A percentile compares a stretch with the other conserved stretches of the same genome.
These are phyloP conservation scores for Acanthiza pusilla DNA, from an alignment of 2,797 vertebrate species.

Conservation along the genomic window DNA sequence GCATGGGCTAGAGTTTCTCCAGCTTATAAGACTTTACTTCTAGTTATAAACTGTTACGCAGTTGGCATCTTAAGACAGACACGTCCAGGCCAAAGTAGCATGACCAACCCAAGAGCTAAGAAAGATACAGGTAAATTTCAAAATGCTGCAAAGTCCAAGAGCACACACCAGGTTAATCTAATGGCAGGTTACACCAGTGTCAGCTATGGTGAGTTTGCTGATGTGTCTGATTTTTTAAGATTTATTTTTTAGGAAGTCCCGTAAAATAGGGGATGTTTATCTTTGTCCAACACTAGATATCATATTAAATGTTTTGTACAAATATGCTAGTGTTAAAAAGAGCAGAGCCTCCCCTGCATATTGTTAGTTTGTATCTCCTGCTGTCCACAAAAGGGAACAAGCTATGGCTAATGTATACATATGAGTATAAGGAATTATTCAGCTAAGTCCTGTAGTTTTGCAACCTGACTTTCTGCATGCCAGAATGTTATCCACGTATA, in stretches of 20 bases:
- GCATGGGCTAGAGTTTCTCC: background rate
- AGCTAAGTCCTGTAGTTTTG: background rate
- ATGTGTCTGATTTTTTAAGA: background rate
- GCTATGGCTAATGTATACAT: background rate
- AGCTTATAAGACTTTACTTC: background rate
- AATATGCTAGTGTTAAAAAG: background rate
- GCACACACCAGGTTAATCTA: background rate
- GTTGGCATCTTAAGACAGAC: background rate
- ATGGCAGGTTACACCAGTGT: background rate
- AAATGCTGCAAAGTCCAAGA: background rate
- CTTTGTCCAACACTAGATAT: background rate
- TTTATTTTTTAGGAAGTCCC: background rate
- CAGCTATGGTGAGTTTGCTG: background rate
- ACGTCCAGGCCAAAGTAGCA: background rate
- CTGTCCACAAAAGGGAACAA: background rate
- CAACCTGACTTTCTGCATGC: background rate
- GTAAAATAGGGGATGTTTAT: background rate
- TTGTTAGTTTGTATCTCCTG: background rate
- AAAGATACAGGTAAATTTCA: background rate
- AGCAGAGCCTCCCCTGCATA: background rate
- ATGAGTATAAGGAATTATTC: background rate
- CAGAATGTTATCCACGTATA: background rate
- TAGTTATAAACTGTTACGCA: background rate
- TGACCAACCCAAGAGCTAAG: background rate
- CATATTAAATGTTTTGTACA: background rate